Base-by-base conservation (phyloP, 1,140 invertebrate genomes). In the Musca vetustissima region DNA sequence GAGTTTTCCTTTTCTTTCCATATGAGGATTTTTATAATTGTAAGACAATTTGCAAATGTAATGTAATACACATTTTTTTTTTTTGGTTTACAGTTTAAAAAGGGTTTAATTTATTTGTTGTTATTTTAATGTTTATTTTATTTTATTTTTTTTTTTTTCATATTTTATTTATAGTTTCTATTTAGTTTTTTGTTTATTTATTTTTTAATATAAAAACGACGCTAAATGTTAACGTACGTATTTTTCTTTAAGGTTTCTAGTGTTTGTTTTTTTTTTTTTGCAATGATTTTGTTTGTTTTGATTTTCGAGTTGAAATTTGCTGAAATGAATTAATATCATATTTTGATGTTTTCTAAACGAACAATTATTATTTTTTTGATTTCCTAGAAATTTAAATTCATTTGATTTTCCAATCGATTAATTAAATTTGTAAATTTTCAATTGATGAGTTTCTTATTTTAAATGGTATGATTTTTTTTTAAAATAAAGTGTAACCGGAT, bases 211-310 rank as follows among this genome's bases (percentile, higher is more conserved):
- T n/a, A 28, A 61, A 61, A 43, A 61, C 57, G 57, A 61, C 57
- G 19, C 19, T 61, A 61, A 61, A 61, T 74, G 73, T 71, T 73
- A 72, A 74, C 68, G 73, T 71, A 72, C 21, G 69, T 67, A 73
- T 75, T 71, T 73, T 70, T 48, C 71, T 75, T 21, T 64, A 73
- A 75, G n/a, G 11, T 49, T 49, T 49, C 17, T 14, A 49, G 15
- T 49, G n/a, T n/a, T 49, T 49, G 48, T n/a, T n/a, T 19, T 52
- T 52, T 22, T 19, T 6, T 19, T 9, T 6, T 19, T 9, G 13
- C 6, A 4, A 52, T 11, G 17, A 52, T 11, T 43, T 43, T 43
- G 6, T 8, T 8, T 43, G 11, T 43, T 43, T 43, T 43, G 36
- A 43, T 43, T 43, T 43, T 43, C 13, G 36, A 43, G 6, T 43